phyloP scores from a whole-genome alignment of 2,888 invertebrate species.

The Craniophora ligustri region DNA sequence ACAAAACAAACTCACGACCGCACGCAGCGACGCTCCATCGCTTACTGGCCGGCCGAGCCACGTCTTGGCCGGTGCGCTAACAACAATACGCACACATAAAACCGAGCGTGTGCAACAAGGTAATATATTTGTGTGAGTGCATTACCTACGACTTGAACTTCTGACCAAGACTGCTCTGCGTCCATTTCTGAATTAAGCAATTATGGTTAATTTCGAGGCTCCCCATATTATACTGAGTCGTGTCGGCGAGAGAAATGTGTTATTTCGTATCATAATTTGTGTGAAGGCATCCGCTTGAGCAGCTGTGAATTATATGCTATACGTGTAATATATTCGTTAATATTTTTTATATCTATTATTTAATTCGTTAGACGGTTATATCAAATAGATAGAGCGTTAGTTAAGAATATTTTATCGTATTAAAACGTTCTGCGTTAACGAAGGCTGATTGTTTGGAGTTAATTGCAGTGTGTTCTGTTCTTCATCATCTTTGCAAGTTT shows the following conservation, averaged over 20 bases:
- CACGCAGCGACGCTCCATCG: conserved; percentile 37
- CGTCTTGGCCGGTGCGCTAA: conserved; percentile 38
- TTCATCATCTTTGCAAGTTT: conserved; percentile 30
- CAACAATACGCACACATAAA: conserved; percentile 44
- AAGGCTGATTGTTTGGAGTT: conserved; percentile 48
- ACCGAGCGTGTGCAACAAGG: not conserved
- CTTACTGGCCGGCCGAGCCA: conserved; percentile 45
- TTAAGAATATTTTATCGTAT: conserved; percentile 25
- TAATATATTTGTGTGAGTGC: conserved; percentile 8
- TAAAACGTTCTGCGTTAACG: conserved; percentile 45
- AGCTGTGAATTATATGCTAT: conserved; percentile 85
- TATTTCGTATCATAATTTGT: conserved; percentile 88
- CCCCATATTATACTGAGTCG: conserved; percentile 82
- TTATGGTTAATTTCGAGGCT: conserved; percentile 88
- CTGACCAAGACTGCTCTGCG: conserved; percentile 45
- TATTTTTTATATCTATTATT: conserved; percentile 68
- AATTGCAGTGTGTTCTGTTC: conserved; percentile 39
- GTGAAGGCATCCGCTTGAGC: conserved; percentile 86
- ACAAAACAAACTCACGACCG: conserved; percentile 22
- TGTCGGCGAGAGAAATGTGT: conserved; percentile 84
- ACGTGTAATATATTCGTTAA: conserved; percentile 68
- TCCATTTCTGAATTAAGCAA: conserved; percentile 85
- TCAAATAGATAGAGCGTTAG: conserved; percentile 42
- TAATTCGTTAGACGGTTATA: conserved; percentile 64
- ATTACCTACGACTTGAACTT: conserved; percentile 50